Conservation (phyloP, 2,797 vertebrate species). For the Myotis findleyi region DNA sequence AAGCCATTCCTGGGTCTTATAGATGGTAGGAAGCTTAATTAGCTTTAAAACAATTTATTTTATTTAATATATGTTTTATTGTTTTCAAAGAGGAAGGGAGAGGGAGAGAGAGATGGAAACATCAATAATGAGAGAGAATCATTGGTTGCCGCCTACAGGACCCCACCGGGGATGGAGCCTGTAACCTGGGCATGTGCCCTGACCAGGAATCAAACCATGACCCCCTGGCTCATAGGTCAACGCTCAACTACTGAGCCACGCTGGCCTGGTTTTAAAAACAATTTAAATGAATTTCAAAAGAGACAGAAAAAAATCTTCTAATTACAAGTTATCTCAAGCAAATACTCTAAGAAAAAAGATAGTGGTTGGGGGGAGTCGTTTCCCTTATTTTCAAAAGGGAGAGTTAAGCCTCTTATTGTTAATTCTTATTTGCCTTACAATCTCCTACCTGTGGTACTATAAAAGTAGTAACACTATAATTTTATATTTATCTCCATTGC, state of each 20-base stretch:
- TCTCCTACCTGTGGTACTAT: not conserved
- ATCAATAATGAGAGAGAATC: no score
- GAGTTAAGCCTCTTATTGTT: not conserved
- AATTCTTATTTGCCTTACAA: not conserved
- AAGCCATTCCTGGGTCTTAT: not conserved
- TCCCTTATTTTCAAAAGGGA: not conserved
- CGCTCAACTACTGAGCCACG: no score
- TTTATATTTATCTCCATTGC: not conserved
- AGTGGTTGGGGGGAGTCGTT: not conserved
- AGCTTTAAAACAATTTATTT: not conserved
- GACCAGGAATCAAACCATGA: no score
- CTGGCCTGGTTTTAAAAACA: not conserved
- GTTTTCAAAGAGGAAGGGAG: no score
- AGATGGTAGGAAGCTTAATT: not conserved
- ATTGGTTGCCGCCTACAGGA: no score
- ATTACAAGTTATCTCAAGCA: not conserved
- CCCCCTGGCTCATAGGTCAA: no score
- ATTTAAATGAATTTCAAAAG: not conserved
- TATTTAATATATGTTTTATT: no score
- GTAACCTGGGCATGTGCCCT: no score
- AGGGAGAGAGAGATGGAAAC: no score
- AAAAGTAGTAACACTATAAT: not conserved
- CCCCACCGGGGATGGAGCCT: no score
- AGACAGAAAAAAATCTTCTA: not conserved
- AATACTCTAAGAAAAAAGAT: not conserved